phyloP scores from a whole-genome alignment of 2,113 vertebrate genomes.

The Semnornis frantzii region DNA sequence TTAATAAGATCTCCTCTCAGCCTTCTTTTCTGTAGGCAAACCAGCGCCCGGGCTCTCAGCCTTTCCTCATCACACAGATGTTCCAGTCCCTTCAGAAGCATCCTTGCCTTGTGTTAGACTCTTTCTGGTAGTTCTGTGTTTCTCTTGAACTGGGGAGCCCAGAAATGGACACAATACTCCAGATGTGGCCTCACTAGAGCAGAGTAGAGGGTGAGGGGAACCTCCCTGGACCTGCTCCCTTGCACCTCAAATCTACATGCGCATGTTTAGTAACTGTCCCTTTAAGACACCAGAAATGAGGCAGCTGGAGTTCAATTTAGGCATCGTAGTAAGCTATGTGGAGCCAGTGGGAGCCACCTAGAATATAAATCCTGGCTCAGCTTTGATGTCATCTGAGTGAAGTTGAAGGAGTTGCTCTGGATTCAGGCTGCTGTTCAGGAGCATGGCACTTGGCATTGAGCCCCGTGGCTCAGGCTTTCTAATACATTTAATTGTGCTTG shows the following conservation, averaged over 20 bases:
- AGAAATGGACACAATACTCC: too few relatives aligned
- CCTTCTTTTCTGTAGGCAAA: too few relatives aligned
- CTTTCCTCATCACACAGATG: too few relatives aligned
- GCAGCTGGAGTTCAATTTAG: neutral
- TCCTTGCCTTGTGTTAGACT: too few relatives aligned
- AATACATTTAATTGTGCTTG: conserved; percentile 8
- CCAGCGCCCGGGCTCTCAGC: too few relatives aligned
- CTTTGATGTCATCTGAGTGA: conserved; percentile 13
- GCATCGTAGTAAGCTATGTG: neutral
- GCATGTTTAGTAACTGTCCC: neutral
- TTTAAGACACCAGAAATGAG: neutral
- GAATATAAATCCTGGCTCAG: neutral
- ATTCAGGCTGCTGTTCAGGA: conserved; percentile 23
- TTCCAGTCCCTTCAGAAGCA: too few relatives aligned
- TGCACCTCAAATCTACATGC: neutral
- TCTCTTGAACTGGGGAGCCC: too few relatives aligned
- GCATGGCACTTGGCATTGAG: neutral
- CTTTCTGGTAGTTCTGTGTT: too few relatives aligned
- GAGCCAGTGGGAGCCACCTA: neutral
- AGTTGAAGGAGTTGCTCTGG: conserved; percentile 17
- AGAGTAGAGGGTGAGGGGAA: too few relatives aligned
- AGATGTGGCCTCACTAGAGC: too few relatives aligned
- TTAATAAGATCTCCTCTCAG: too few relatives aligned
- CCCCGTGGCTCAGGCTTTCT: neutral
- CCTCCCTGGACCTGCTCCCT: too few relatives aligned